phyloP scores from a whole-genome alignment of 2,797 vertebrate genomes.

The Rhynchotus rufescens region DNA sequence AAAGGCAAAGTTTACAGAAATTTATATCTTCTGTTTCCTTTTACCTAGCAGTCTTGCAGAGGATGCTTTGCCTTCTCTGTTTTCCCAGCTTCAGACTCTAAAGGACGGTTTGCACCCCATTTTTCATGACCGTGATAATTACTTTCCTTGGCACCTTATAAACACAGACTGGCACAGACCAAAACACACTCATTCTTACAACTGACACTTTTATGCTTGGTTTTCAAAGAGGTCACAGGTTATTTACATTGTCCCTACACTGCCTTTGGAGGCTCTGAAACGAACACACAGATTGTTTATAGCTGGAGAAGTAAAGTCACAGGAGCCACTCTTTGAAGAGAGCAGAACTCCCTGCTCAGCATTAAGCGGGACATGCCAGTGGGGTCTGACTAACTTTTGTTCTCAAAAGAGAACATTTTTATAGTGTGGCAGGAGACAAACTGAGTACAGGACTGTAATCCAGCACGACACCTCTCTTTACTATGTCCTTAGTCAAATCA shows the following conservation, averaged over 20 bases:
- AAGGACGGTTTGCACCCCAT: not conserved
- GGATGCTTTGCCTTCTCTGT: not conserved
- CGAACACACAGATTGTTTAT: not conserved
- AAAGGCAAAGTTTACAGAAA: not conserved
- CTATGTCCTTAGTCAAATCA: not conserved
- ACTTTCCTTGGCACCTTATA: not conserved
- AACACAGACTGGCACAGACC: not conserved
- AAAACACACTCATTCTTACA: not conserved
- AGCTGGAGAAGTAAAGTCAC: not conserved
- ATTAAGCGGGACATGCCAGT: not conserved
- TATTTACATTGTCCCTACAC: not conserved
- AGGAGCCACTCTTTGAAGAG: not conserved
- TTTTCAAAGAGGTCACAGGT: not conserved
- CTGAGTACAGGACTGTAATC: not conserved
- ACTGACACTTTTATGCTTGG: not conserved
- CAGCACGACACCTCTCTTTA: not conserved
- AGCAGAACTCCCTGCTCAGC: not conserved
- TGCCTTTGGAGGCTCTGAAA: not conserved
- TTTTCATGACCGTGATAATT: not conserved
- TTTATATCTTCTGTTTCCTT: not conserved
- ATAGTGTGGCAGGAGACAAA: not conserved
- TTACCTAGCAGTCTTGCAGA: not conserved
- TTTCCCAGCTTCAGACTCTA: not conserved
- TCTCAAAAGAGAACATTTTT: not conserved
- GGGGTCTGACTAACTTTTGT: not conserved